Evolutionary conservation across 2,797 vertebrate species (phyloP).

Genomic region (Gallirallus australis): DNA sequence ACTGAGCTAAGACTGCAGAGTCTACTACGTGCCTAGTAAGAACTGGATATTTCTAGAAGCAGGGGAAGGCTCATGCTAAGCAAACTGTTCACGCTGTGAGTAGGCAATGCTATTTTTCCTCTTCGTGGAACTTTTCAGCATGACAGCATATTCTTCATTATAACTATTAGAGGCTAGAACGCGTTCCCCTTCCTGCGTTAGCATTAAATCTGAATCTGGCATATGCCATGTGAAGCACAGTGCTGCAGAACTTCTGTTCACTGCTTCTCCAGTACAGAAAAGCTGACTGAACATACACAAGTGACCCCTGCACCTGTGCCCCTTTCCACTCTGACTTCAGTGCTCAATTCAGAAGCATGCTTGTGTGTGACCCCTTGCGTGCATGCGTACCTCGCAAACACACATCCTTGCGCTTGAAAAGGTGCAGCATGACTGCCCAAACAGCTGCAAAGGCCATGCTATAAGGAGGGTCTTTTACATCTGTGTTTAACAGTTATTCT

Average conservation of each 20-base stretch:
- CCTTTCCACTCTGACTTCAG: background rate
- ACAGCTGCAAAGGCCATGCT: background rate
- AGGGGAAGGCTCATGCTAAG: background rate
- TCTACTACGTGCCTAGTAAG: background rate
- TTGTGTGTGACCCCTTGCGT: accelerated
- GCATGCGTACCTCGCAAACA: background rate
- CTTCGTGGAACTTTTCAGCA: background rate
- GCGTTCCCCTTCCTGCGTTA: background rate
- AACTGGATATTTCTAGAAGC: background rate
- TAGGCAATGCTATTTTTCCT: background rate
- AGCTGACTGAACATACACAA: background rate
- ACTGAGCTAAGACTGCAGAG: background rate
- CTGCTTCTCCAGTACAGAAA: background rate
- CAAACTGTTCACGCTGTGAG: background rate
- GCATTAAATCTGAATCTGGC: background rate
- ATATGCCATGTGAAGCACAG: background rate
- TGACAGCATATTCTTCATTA: background rate
- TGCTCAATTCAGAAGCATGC: background rate
- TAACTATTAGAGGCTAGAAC: background rate
- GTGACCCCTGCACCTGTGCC: background rate
- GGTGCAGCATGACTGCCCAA: background rate
- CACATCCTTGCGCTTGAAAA: background rate
- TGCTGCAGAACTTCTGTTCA: background rate
- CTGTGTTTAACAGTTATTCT: background rate
- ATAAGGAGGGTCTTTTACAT: background rate